phyloP scores from a whole-genome alignment of 2,797 vertebrate species.

The Schizopygopsis pylzovi region DNA sequence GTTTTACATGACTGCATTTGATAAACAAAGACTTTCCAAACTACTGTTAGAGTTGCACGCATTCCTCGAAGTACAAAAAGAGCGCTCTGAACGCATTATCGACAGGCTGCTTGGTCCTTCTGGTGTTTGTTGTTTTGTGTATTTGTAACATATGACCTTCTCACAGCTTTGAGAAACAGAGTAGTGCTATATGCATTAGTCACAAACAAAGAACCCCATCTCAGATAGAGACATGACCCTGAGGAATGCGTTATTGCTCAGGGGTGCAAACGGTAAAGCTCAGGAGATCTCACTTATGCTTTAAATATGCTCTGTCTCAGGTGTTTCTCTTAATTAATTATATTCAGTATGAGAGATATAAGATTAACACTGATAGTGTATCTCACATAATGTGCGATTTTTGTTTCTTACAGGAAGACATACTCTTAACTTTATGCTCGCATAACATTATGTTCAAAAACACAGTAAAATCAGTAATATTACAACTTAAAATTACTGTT shows the following conservation, averaged over 20 bases:
- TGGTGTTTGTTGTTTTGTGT: constrained; percentile 28
- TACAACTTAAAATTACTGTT: not conserved
- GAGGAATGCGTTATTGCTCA: not conserved
- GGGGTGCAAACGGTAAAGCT: not conserved
- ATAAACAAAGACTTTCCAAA: constrained; percentile 37
- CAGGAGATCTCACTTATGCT: not conserved
- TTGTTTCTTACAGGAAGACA: not conserved
- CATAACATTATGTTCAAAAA: not conserved
- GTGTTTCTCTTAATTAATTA: not conserved
- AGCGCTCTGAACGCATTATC: not conserved
- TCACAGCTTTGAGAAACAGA: constrained; percentile 16
- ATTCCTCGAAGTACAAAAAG: not conserved
- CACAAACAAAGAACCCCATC: not conserved
- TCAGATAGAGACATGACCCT: not conserved
- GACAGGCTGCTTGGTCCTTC: constrained; percentile 4
- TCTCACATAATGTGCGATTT: not conserved
- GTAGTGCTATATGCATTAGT: not conserved
- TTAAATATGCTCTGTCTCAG: not conserved
- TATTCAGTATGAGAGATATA: not conserved
- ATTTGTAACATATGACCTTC: not conserved
- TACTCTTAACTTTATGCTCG: not conserved
- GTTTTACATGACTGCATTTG: constrained; percentile 40
- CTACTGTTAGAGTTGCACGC: constrained; percentile 23
- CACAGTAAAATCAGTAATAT: not conserved
- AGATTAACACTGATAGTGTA: not conserved